Conservation (phyloP, 2,113 vertebrate species). For the Agelaius tricolor region DNA sequence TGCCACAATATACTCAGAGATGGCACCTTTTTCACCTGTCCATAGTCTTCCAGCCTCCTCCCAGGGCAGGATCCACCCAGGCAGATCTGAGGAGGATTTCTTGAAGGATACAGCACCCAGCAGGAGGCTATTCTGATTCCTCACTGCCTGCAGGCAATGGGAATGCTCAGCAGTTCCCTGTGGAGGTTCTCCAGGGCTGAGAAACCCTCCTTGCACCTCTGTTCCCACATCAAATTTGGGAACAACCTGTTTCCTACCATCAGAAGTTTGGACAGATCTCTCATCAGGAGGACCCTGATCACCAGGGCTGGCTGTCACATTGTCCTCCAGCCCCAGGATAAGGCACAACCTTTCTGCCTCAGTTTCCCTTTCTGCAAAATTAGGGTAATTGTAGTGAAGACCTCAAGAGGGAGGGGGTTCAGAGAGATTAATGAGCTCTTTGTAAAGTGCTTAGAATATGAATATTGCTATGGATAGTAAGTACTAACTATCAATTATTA, state of each 20-base stretch:
- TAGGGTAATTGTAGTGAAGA: background rate
- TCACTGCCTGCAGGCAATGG: background rate
- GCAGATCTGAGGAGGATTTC: background rate
- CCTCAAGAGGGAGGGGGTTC: background rate
- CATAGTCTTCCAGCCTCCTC: background rate
- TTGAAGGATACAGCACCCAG: background rate
- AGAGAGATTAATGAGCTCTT: conserved; percentile 13
- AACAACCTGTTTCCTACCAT: background rate
- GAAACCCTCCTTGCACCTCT: background rate
- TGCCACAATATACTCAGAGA: background rate
- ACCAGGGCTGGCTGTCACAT: background rate
- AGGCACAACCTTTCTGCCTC: conserved; percentile 21
- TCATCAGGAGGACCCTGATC: background rate
- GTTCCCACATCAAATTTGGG: background rate
- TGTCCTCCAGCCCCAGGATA: background rate
- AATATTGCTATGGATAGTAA: conserved; percentile 11
- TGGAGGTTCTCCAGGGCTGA: background rate
- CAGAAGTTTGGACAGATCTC: background rate
- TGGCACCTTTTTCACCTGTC: background rate
- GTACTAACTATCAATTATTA: conserved; percentile 59
- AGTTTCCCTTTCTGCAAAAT: conserved; percentile 27
- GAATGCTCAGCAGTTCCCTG: background rate
- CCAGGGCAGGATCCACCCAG: background rate
- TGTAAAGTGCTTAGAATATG: conserved; percentile 30
- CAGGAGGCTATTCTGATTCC: background rate